Base-by-base conservation (phyloP, 2,113 vertebrate genomes). In the Poeciliopsis retropinna region DNA sequence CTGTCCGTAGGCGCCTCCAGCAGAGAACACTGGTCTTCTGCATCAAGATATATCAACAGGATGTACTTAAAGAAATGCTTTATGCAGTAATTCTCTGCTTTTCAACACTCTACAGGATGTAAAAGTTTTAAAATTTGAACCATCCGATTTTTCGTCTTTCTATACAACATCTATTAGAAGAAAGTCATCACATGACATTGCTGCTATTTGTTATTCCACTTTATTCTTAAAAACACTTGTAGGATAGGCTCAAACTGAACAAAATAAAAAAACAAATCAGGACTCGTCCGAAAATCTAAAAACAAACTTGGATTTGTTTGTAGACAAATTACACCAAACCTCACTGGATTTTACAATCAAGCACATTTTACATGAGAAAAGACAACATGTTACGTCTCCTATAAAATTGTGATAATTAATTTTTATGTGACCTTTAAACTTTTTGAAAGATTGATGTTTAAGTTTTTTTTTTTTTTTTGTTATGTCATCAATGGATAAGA, bases 1-100 rank as follows among this genome's bases (percentile, higher is more conserved):
- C 85, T 98, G 97, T 67, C 92, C 94, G 34, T 94, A 94, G 77
- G 60, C 79, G n/a, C 5, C 44, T 54, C n/a, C 27, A 64, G n/a
- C 27, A 51, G 64, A 8, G 61, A 60, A 27, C 12, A 29, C 0
- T 29, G 4, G 22, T 62, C 60, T 41, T 65, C 54, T 75, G 70
- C 32, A 27, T 47, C 30, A 66, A 57, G 25, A 54, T 22, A 29
- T 37, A 44, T 30, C 13, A 41, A 60, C 29, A 34, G 14, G 22
- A 54, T 9, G 2, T 71, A 19, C 29, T 54, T 67, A 34, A 27
- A 44, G 3, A 67, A 82, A 74, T 68, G 47, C 11, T 37, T 54
- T 71, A 39, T 70, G 62, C 62, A 41, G 51, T 25, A n/a, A 57
- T 57, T 57, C 8, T n/a, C 51, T 57, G 25, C 8, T 57, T 25